Evolutionary conservation across 2,113 vertebrate genomes (phyloP), one percentile per base, ranked within the genome.

Genomic region (Pedionomus torquatus): DNA sequence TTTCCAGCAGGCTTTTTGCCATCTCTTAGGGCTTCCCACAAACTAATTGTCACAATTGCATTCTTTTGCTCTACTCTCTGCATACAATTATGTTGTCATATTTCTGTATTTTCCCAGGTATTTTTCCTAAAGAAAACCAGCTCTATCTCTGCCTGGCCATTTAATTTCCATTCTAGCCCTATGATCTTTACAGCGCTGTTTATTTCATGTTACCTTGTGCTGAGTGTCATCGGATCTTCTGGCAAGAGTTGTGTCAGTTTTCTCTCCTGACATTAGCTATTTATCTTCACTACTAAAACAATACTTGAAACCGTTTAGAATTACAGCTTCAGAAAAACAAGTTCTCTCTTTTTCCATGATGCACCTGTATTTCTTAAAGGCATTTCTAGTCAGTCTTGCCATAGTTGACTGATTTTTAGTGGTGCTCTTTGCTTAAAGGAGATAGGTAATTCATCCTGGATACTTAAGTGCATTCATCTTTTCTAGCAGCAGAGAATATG

Each of bases 1-100:
- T 57, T 92, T 93, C 76, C 83, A 94, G 68, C 71, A 84, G 86
- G 69, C 76, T 90, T 93, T 86, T 92, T 93, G 80, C 80, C 86
- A 83, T 71, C 60, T 89, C 55, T 74, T 44, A 70, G 16, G 64
- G 39, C 71, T 90, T 93, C 92, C 69, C 51, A 30, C 64, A 89
- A 85, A 88, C 9, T 93, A 92, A 70, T 11, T 54, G 86, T 37
- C 1, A 3, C 55, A 84, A 39, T 55, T 49, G 21, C 1, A 0
- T 80, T 85, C 31, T 72, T 91, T 66, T 70, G 52, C 78, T 83
- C 65, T 77, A 13, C 71, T 49, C 5, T 58, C 51, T 64, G 37
- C 33, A 63, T 46, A 65, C 35, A 70, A 87, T 51, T 26, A 70
- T 21, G 17, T 37, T 76, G 33, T 35, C 83, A 68, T 8, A 16